Evolutionary conservation across 2,113 vertebrate genomes (phyloP).

Genomic region (Macroglossus sobrinus): DNA sequence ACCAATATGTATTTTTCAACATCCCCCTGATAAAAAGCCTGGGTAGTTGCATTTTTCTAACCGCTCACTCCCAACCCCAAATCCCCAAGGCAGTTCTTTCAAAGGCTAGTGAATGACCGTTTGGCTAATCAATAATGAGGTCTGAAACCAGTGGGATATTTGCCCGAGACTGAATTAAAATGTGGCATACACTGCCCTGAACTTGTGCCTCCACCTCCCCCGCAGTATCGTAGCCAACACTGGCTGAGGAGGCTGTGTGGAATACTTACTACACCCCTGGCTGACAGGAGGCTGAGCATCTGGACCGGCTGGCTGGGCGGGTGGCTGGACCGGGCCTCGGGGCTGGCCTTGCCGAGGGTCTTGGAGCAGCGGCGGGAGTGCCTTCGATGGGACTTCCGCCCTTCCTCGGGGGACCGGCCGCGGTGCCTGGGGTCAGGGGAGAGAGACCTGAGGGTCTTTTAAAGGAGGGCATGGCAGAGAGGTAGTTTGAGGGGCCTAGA

Average conservation of each 20-base stretch:
- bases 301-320: constrained; percentile 76
- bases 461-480: not conserved
- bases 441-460: not conserved
- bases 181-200: constrained; percentile 8
- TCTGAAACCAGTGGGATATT: constrained; percentile 71
- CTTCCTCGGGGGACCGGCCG: constrained; percentile 83
- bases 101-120: constrained; percentile 63
- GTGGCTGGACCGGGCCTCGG: constrained; percentile 76
- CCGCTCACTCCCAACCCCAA: not conserved
- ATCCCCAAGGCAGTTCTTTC: constrained; percentile 56
- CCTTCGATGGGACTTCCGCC: constrained; percentile 76
- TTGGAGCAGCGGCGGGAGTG: constrained; percentile 76
- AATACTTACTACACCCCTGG: constrained; percentile 93
- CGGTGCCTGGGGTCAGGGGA: constrained; percentile 79
- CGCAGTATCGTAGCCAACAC: constrained; percentile 54
- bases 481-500: fast-evolving
- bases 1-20: constrained; percentile 24
- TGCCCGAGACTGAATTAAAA: constrained; percentile 72
- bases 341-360: constrained; percentile 71
- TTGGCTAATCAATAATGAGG: constrained; percentile 62
- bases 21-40: constrained; percentile 45
- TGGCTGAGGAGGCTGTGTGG: constrained; percentile 44
- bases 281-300: constrained; percentile 86
- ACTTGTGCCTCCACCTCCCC: constrained; percentile 42
- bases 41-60: not conserved